phyloP scores from a whole-genome alignment of 92 coral and sea anemone genomes.

The Phenganax subtilis region DNA sequence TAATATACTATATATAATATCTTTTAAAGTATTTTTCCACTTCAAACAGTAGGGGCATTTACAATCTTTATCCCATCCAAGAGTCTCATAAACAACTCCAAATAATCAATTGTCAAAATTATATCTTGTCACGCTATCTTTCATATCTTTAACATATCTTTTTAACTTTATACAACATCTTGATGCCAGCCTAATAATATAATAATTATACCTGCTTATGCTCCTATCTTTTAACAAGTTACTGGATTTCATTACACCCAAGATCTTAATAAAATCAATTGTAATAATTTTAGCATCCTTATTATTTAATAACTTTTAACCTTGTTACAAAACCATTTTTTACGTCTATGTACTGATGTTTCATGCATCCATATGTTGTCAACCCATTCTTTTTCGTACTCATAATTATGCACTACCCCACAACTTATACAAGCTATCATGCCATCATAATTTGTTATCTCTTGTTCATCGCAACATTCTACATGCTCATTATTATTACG shows the following conservation, averaged over 20 bases:
- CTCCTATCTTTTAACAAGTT: background rate
- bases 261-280: background rate
- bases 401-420: too few species aligned
- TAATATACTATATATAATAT: background rate
- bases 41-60: background rate
- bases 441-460: too few species aligned
- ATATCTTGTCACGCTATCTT: background rate
- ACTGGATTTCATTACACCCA: background rate
- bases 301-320: background rate
- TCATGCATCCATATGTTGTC: too few species aligned
- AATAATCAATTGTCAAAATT: constrained; percentile 3
- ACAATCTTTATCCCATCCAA: background rate
- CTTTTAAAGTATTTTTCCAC: background rate
- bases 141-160: background rate
- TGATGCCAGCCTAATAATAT: background rate
- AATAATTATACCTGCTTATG: background rate
- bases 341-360: too few species aligned
- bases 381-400: too few species aligned
- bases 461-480: too few species aligned
- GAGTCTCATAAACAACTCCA: background rate
- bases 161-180: background rate
- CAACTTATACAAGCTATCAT: too few species aligned
- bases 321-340: too few species aligned
- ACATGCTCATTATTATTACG: too few species aligned
- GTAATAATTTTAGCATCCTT: background rate